Conservation (phyloP, 2,888 invertebrate genomes). For the Rhingia rostrata region DNA sequence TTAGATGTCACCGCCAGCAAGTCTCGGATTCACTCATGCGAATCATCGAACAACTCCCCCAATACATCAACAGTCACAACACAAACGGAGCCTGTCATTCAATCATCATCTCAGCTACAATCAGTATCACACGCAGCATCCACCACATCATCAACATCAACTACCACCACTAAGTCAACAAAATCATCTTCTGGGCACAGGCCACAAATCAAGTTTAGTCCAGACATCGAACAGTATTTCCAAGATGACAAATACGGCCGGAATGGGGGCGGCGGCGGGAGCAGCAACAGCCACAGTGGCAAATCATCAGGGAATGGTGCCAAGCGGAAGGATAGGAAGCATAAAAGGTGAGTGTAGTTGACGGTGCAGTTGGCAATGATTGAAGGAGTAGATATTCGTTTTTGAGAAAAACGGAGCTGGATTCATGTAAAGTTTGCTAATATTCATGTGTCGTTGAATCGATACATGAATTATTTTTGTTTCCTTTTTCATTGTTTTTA, state of each 20-base stretch:
- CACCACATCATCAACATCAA: slow-evolving; percentile 85
- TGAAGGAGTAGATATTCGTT: no score
- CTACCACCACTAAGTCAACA: slow-evolving; percentile 85
- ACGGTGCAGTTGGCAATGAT: no score
- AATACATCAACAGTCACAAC: slow-evolving; percentile 85
- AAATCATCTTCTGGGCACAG: slow-evolving; percentile 84
- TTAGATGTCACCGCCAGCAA: slow-evolving; percentile 86
- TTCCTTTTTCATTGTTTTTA: no score
- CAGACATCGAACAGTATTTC: slow-evolving; percentile 85
- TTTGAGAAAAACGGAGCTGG: no score
- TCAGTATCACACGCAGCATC: slow-evolving; percentile 84
- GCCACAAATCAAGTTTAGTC: slow-evolving; percentile 83
- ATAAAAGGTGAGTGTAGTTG: slow-evolving; percentile 83
- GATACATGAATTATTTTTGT: no score
- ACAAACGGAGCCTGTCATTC: slow-evolving; percentile 88
- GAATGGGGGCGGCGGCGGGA: slow-evolving; percentile 73
- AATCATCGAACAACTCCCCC: slow-evolving; percentile 84
- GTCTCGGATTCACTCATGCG: slow-evolving; percentile 79
- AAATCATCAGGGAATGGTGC: slow-evolving; percentile 81
- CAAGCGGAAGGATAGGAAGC: slow-evolving; percentile 85
- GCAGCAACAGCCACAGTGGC: slow-evolving; percentile 77
- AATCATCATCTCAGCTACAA: slow-evolving; percentile 88
- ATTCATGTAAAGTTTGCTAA: no score
- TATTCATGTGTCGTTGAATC: no score
- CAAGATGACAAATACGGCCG: slow-evolving; percentile 83